Conservation (phyloP, 2,797 vertebrate species). For the Nannoperca australis region DNA sequence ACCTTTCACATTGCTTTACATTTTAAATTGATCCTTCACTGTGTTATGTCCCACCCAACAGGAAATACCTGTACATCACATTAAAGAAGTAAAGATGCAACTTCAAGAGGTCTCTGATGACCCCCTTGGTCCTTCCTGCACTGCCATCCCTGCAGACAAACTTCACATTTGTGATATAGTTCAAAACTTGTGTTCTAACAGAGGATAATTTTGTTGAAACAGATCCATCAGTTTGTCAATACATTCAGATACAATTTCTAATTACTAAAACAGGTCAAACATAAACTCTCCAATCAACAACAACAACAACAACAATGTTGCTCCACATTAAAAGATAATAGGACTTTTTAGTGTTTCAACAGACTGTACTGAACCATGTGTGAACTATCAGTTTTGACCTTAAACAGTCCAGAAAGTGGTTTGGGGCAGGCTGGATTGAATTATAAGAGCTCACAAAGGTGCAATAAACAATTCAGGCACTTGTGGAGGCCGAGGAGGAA, state of each 20-base stretch:
- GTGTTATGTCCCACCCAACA: neutral
- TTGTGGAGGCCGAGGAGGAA: constrained; percentile 70
- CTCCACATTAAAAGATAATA: neutral
- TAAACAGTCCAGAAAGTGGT: neutral
- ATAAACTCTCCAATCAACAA: neutral
- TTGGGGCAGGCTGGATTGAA: constrained; percentile 32
- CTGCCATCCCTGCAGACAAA: too few relatives aligned
- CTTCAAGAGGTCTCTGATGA: neutral
- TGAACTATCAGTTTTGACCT: constrained; percentile 30
- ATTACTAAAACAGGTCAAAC: neutral
- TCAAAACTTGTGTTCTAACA: neutral
- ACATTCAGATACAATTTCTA: neutral
- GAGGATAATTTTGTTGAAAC: neutral
- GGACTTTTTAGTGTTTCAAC: neutral
- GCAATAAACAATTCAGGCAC: constrained; percentile 69
- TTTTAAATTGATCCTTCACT: constrained; percentile 17
- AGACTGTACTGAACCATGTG: neutral
- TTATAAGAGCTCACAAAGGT: constrained; percentile 58
- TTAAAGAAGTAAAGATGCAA: neutral
- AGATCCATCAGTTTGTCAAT: neutral
- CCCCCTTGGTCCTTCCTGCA: neutral
- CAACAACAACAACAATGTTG: neutral
- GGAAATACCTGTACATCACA: constrained; percentile 2
- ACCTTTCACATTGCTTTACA: constrained; percentile 1
- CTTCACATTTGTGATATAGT: neutral